Percentiles rank a stretch among this genome's conserved stretches.
These are phyloP conservation scores for Rhombomys opimus DNA, from an alignment of 2,113 vertebrate genomes.

Conservation along the genomic window DNA sequence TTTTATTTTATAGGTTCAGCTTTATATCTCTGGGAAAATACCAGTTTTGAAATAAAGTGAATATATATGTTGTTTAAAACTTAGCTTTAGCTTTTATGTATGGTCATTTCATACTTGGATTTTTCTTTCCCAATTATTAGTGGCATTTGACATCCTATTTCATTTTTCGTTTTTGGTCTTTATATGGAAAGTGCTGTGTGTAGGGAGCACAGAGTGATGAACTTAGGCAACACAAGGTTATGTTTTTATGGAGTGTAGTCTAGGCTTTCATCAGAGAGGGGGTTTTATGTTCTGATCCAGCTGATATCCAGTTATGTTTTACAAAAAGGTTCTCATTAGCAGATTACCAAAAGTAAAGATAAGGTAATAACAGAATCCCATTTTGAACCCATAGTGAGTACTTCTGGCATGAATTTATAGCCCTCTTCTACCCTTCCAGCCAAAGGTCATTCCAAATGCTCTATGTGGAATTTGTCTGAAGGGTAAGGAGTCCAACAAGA, in stretches of 20 bases:
- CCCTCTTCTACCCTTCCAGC: constrained; percentile 99
- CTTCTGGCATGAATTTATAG: constrained; percentile 95
- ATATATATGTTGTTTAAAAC: background rate
- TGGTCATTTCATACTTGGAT: background rate
- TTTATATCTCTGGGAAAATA: constrained; percentile 1
- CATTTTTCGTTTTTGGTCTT: background rate
- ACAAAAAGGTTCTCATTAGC: constrained; percentile 42
- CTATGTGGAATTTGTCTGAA: constrained; percentile 99
- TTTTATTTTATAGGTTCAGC: constrained; percentile 1
- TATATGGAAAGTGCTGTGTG: background rate
- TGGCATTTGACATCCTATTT: background rate
- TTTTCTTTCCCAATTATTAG: background rate
- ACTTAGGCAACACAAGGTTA: background rate
- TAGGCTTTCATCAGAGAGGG: constrained; percentile 16
- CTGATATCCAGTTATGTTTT: constrained; percentile 46
- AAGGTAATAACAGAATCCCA: constrained; percentile 80
- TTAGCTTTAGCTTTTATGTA: background rate
- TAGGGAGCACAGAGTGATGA: background rate
- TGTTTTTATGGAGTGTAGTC: background rate
- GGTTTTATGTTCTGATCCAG: background rate
- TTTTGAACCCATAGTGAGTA: constrained; percentile 84
- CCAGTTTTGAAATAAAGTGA: constrained; percentile 23
- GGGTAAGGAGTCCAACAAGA: constrained; percentile 99
- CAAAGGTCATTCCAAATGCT: constrained; percentile 99
- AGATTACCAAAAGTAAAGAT: constrained; percentile 72